A percentile compares a stretch with the other conserved stretches of the same genome.
Conservation (phyloP, 2,797 vertebrate genomes). For the Epinephelus awoara region DNA sequence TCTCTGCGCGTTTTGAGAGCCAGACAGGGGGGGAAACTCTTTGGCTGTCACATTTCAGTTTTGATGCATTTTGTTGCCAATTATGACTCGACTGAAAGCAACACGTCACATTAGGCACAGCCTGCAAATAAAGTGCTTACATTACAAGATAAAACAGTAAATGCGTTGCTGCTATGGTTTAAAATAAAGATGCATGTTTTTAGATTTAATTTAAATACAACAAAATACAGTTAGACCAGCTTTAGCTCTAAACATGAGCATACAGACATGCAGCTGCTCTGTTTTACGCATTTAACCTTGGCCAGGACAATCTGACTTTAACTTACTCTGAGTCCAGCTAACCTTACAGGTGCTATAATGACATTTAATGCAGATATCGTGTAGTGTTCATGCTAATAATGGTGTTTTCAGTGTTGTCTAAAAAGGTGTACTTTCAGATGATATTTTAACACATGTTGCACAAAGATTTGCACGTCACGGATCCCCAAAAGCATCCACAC, state of each 20-base stretch:
- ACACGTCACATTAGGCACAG: conserved; percentile 20
- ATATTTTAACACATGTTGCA: conserved; percentile 18
- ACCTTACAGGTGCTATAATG: conserved; percentile 22
- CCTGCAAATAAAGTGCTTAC: conserved; percentile 12
- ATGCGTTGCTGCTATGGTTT: background rate
- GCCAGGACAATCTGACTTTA: conserved; percentile 35
- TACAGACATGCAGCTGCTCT: background rate
- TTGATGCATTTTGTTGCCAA: conserved; percentile 40
- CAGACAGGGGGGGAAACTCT: conserved; percentile 6
- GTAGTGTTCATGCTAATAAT: too few relatives aligned
- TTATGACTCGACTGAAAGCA: conserved; percentile 28
- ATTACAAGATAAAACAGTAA: background rate
- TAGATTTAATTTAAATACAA: background rate
- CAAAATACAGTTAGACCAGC: background rate
- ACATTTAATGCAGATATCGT: background rate
- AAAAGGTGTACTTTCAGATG: background rate
- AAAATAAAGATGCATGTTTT: background rate
- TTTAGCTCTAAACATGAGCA: conserved; percentile 1
- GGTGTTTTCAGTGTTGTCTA: background rate
- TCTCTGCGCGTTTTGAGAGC: conserved; percentile 24
- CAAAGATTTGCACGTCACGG: background rate
- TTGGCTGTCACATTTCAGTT: conserved; percentile 31
- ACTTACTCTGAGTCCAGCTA: conserved; percentile 8
- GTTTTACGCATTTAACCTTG: conserved; percentile 60
- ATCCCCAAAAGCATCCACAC: background rate